Evolutionary conservation across 2,888 invertebrate species (phyloP).

Genomic region (Oegoconia quadripuncta): DNA sequence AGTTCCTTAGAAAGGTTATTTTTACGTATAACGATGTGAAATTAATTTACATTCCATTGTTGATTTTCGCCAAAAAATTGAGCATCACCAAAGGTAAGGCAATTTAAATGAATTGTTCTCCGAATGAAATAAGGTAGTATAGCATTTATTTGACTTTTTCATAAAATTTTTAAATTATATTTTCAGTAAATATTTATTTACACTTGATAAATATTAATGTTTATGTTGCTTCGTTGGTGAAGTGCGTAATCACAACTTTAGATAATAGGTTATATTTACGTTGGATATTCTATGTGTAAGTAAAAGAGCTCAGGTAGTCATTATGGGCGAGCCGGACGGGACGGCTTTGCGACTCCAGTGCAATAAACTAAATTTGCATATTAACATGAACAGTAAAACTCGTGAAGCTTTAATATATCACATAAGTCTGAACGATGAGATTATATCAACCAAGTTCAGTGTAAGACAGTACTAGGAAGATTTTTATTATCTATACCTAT

Average conservation of each 20-base stretch:
- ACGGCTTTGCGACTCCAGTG: constrained; percentile 28
- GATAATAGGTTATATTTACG: constrained; percentile 21
- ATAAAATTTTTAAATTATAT: constrained; percentile 31
- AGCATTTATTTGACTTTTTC: constrained; percentile 78
- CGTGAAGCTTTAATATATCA: constrained; percentile 53
- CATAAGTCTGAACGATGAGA: constrained; percentile 42
- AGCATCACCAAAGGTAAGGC: constrained; percentile 74
- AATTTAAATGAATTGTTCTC: constrained; percentile 59
- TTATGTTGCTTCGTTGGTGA: constrained; percentile 44
- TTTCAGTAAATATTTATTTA: constrained; percentile 23
- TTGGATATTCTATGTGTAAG: not conserved
- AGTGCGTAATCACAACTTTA: constrained; percentile 35
- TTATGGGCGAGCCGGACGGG: too few species aligned
- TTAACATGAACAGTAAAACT: constrained; percentile 23
- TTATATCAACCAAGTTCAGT: too few species aligned
- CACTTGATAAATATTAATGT: too few species aligned
- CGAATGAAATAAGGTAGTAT: constrained; percentile 74
- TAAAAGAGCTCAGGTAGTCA: constrained; percentile 2
- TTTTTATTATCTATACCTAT: too few species aligned
- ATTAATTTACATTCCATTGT: constrained; percentile 69
- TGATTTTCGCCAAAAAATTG: constrained; percentile 60
- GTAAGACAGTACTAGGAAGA: too few species aligned
- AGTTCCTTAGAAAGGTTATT: constrained; percentile 53
- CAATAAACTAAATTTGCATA: constrained; percentile 34
- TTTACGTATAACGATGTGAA: constrained; percentile 54